Percentiles rank a stretch among this genome's conserved stretches.
phyloP scores from a whole-genome alignment of 2,113 vertebrate species.

The Pachycephala philippinensis region DNA sequence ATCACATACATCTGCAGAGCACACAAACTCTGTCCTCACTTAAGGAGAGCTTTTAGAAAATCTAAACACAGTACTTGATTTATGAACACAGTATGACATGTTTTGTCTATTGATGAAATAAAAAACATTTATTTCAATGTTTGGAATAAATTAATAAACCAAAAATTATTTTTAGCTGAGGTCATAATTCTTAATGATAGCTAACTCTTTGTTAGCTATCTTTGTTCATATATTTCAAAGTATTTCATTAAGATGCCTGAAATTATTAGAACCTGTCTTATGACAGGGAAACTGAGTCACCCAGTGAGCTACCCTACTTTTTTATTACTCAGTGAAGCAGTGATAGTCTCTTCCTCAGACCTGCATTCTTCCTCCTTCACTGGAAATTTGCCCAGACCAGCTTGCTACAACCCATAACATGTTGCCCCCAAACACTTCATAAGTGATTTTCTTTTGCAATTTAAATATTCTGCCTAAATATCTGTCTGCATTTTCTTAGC shows the following conservation, averaged over 20 bases:
- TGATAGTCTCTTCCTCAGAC: not conserved
- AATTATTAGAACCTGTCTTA: not conserved
- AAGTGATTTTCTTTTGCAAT: not conserved
- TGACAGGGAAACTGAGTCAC: not conserved
- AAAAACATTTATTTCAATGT: slow-evolving; percentile 3
- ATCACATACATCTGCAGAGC: slow-evolving; percentile 52
- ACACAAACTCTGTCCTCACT: slow-evolving; percentile 39
- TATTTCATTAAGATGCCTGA: not conserved
- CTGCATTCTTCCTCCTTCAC: not conserved
- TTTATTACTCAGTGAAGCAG: not conserved
- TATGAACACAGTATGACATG: slow-evolving; percentile 26
- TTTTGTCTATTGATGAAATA: slow-evolving; percentile 29
- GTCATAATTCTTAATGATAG: not conserved
- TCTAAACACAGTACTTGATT: slow-evolving; percentile 54
- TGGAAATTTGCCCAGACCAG: not conserved
- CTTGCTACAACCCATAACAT: not conserved
- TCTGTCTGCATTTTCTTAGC: not conserved
- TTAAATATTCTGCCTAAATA: not conserved
- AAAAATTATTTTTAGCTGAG: slow-evolving; percentile 29
- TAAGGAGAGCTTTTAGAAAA: slow-evolving; percentile 53
- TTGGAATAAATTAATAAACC: not conserved
- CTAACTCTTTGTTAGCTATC: not conserved
- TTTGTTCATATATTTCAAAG: not conserved
- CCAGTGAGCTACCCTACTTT: not conserved
- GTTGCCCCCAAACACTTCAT: rapidly evolving